Conservation (phyloP, 2,797 vertebrate genomes). For the Trachops cirrhosus region DNA sequence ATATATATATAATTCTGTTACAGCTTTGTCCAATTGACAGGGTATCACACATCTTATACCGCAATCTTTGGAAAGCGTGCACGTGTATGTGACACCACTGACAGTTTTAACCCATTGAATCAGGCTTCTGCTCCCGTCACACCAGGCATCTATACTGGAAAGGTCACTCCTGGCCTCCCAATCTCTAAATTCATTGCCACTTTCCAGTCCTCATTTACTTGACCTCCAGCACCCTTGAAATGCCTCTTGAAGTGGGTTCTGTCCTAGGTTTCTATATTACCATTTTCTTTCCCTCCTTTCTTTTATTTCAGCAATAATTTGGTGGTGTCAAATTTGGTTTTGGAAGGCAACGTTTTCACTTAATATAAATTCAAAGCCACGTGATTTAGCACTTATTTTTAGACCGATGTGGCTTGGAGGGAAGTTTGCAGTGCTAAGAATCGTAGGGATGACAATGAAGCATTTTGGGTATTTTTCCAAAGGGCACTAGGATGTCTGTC, state of each 20-base stretch:
- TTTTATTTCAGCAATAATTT: not conserved
- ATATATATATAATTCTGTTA: not conserved
- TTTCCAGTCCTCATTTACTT: not conserved
- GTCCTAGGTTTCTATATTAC: too few relatives aligned
- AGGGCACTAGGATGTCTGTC: not conserved
- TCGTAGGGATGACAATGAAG: not conserved
- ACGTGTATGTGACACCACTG: not conserved
- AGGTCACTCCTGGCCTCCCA: not conserved
- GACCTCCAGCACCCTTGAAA: not conserved
- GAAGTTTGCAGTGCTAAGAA: not conserved
- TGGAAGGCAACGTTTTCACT: not conserved
- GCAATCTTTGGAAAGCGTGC: not conserved
- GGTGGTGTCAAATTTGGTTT: not conserved
- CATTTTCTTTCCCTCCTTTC: not conserved
- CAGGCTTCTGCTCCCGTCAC: not conserved
- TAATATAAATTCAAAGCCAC: not conserved
- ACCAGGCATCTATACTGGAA: not conserved
- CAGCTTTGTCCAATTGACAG: not conserved
- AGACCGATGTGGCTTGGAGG: not conserved
- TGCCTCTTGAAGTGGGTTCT: accelerated
- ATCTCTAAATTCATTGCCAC: not conserved
- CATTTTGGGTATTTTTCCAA: not conserved
- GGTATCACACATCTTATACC: too few relatives aligned
- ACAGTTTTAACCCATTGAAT: not conserved
- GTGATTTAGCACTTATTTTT: not conserved